A percentile compares a stretch with the other conserved stretches of the same genome.
Conservation (phyloP, 2,113 vertebrate genomes). For the Phalacrocorax carbo region DNA sequence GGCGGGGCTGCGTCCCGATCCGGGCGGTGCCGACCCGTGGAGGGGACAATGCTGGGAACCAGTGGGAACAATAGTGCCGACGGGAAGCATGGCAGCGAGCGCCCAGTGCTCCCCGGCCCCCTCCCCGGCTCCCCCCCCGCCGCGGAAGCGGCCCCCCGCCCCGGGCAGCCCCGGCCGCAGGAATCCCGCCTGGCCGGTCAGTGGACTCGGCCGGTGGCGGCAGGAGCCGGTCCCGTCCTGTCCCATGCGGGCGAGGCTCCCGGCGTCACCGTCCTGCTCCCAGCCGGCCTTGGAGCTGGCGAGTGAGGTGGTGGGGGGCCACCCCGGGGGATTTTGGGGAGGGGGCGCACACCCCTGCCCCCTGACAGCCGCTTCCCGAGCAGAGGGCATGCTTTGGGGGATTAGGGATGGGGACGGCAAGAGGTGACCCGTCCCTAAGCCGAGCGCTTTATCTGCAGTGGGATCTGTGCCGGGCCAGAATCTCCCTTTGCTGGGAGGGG, state of each 20-base stretch:
- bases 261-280: neutral
- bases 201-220: neutral
- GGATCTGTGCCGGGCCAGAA: neutral
- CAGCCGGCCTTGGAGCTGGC: neutral
- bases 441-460: neutral
- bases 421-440: neutral
- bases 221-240: neutral
- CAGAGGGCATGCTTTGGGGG: neutral
- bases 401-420: neutral
- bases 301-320: rapidly evolving
- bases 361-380: neutral
- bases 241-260: neutral
- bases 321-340: neutral
- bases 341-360: rapidly evolving
- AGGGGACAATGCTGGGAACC: slow-evolving; percentile 60
- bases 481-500: neutral
- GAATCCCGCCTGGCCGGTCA: slow-evolving; percentile 51
- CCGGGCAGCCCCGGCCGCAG: neutral
- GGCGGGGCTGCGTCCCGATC: rapidly evolving
- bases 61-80: neutral
- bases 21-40: neutral
- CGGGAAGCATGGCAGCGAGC: neutral
- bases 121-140: neutral
- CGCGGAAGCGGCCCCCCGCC: slow-evolving; percentile 11
- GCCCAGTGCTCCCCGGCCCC: neutral